Conservation (phyloP, 2,888 invertebrate genomes). For the Caenorhabditis sinica region DNA sequence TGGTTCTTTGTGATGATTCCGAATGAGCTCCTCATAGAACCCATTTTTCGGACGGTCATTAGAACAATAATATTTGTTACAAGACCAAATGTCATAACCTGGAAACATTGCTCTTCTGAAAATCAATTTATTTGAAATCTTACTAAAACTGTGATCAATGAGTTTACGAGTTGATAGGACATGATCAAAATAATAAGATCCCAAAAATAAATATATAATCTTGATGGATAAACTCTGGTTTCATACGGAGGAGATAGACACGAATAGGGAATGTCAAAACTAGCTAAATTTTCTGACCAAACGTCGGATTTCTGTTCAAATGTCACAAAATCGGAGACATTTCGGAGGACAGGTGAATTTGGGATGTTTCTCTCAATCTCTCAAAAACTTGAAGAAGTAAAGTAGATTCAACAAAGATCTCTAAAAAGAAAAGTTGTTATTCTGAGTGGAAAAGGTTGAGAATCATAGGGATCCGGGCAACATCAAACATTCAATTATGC, state of each 20-base stretch:
- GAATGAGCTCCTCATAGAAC: constrained; percentile 14
- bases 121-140: not conserved
- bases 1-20: constrained; percentile 19
- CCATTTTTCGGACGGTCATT: constrained; percentile 9
- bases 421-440: no score
- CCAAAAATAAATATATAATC: no score
- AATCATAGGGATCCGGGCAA: no score
- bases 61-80: not conserved
- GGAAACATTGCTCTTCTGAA: not conserved
- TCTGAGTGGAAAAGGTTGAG: no score
- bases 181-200: no score
- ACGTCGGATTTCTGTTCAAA: not conserved
- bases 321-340: not conserved
- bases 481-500: no score
- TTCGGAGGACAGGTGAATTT: not conserved
- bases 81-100: constrained; percentile 13
- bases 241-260: not conserved
- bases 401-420: no score
- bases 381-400: no score
- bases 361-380: no score
- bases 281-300: not conserved
- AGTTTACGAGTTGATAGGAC: constrained; percentile 18
- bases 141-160: constrained; percentile 20
- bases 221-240: not conserved
- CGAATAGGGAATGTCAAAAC: not conserved